A percentile compares a stretch with the other conserved stretches of the same genome.
phyloP scores from a whole-genome alignment of 2,113 vertebrate species.

The Serilophus lunatus region DNA sequence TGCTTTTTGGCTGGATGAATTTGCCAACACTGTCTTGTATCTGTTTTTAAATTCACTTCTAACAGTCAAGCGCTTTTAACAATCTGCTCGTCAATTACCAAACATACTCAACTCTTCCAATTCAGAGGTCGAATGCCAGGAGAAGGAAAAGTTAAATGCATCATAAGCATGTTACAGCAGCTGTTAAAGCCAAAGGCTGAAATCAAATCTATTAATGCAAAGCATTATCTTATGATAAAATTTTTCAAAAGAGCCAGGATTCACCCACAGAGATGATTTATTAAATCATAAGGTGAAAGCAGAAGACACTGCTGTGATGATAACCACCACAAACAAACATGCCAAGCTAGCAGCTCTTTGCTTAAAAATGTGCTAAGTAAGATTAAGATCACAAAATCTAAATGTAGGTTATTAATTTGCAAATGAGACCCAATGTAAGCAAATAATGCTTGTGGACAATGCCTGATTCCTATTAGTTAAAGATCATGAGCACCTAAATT shows the following conservation, averaged over 20 bases:
- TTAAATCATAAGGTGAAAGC: background rate
- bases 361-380: background rate
- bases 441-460: background rate
- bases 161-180: background rate
- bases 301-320: background rate
- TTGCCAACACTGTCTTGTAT: background rate
- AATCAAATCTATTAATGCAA: background rate
- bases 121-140: background rate
- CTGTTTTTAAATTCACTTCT: background rate
- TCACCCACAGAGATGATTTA: background rate
- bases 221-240: background rate
- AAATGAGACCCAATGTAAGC: background rate
- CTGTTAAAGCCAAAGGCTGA: background rate
- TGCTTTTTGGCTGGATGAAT: background rate
- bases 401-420: background rate
- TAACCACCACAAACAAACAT: background rate
- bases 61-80: background rate
- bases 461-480: background rate
- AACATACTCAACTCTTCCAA: background rate
- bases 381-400: background rate
- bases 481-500: background rate
- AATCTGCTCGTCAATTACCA: background rate
- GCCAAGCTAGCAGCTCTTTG: background rate
- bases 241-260: background rate
- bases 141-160: background rate